phyloP scores from a whole-genome alignment of 2,888 invertebrate genomes.

The Oscheius sp. region DNA sequence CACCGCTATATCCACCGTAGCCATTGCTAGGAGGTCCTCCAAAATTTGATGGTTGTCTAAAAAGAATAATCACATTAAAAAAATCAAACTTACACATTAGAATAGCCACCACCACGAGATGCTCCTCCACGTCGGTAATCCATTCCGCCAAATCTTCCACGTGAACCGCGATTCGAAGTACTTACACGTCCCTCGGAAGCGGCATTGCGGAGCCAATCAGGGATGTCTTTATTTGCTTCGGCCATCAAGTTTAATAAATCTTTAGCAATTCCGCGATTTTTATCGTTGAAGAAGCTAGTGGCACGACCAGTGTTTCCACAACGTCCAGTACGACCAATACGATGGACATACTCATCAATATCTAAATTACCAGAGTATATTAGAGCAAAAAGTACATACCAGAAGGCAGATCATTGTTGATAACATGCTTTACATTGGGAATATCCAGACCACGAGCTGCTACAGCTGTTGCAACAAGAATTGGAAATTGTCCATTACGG shows the following conservation, averaged over 20 bases:
- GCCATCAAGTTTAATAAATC: conserved; percentile 42
- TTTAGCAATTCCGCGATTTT: conserved; percentile 51
- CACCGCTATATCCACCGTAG: conserved; percentile 1
- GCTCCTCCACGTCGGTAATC: conserved; percentile 30
- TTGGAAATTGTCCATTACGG: conserved; percentile 75
- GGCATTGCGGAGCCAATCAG: conserved; percentile 50
- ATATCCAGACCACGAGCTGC: conserved; percentile 59
- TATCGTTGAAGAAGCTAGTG: conserved; percentile 58
- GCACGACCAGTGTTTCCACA: conserved; percentile 56
- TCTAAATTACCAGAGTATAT: conserved; percentile 27
- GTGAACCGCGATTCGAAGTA: conserved; percentile 15
- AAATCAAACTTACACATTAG: neutral
- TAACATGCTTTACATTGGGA: conserved; percentile 53
- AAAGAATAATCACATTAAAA: neutral
- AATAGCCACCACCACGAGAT: neutral
- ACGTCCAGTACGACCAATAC: conserved; percentile 58
- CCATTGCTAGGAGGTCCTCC: neutral
- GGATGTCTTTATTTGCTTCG: conserved; percentile 53
- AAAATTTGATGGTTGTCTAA: neutral
- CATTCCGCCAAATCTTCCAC: conserved; percentile 37
- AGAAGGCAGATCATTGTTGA: conserved; percentile 57
- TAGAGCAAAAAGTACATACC: neutral
- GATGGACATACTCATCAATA: conserved; percentile 58
- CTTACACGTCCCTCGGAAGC: conserved; percentile 44
- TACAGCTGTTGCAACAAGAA: conserved; percentile 58